Conservation (phyloP, 30 jellyfish, hydroid and myxozoan genomes). For the Rhopilema esculentum region DNA sequence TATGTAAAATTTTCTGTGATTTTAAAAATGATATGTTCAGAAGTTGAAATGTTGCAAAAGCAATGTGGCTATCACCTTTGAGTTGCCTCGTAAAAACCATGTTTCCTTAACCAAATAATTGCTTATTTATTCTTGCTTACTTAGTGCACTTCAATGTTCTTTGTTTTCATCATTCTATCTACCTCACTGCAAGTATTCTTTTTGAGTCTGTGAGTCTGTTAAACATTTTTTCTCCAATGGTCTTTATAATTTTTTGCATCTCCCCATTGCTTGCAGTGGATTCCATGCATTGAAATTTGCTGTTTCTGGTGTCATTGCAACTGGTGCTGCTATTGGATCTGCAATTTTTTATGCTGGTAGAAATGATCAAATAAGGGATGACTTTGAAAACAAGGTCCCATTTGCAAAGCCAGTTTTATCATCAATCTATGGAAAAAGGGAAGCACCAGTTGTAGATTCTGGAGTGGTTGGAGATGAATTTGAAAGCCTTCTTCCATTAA, state of each 20-base stretch:
- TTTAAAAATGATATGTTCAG: too few species aligned
- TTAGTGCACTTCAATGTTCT: too few species aligned
- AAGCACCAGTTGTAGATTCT: not conserved
- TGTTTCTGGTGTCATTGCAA: constrained; percentile 48
- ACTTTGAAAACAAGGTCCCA: constrained; percentile 43
- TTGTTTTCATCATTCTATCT: too few species aligned
- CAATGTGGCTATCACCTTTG: too few species aligned
- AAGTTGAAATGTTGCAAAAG: too few species aligned
- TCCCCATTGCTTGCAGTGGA: not conserved
- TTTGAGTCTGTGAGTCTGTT: too few species aligned
- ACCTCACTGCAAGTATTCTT: too few species aligned
- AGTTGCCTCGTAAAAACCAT: too few species aligned
- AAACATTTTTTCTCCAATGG: too few species aligned
- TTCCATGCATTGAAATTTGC: constrained; percentile 15
- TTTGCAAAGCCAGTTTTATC: constrained; percentile 23
- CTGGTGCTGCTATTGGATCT: constrained; percentile 52
- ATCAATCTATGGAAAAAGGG: constrained; percentile 32
- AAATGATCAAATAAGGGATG: constrained; percentile 48
- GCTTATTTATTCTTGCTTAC: too few species aligned
- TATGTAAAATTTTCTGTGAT: too few species aligned
- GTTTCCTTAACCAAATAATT: too few species aligned
- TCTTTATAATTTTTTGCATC: not conserved
- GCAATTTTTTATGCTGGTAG: constrained; percentile 67
- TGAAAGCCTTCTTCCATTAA: constrained; percentile 15
- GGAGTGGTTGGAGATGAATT: not conserved